Evolutionary conservation across 1,140 invertebrate genomes (phyloP).

Genomic region (Anadara kagoshimensis): DNA sequence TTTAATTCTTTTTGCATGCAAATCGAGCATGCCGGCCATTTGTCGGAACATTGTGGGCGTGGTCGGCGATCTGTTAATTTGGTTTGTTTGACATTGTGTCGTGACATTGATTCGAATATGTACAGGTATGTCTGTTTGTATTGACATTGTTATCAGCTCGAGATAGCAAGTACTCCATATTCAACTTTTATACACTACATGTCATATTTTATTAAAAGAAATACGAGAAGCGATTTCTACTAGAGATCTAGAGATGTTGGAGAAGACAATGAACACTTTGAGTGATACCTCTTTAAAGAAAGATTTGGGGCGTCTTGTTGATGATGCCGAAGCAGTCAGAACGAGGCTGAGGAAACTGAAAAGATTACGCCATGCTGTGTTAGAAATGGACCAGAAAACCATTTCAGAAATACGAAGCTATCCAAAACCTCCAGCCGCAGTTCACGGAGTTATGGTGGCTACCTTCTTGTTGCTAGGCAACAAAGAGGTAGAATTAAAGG

Average conservation of each 20-base stretch:
- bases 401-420: conserved; percentile 56
- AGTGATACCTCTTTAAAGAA: conserved; percentile 39
- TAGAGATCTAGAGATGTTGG: conserved; percentile 47
- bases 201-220: conserved; percentile 26
- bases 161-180: too few species aligned
- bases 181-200: too few species aligned
- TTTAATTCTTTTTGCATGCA: too few species aligned
- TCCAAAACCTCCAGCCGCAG: conserved; percentile 45
- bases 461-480: conserved; percentile 49
- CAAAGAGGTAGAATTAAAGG: conserved; percentile 45
- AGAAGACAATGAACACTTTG: conserved; percentile 38
- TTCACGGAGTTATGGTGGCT: conserved; percentile 53
- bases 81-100: too few species aligned
- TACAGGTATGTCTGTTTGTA: too few species aligned
- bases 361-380: conserved; percentile 39
- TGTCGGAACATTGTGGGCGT: too few species aligned
- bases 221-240: conserved; percentile 41
- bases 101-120: too few species aligned
- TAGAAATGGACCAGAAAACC: conserved; percentile 50
- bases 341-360: conserved; percentile 37
- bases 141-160: too few species aligned
- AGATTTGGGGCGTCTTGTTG: conserved; percentile 21
- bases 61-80: too few species aligned
- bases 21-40: too few species aligned
- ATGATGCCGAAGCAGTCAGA: conserved; percentile 37